phyloP scores from a whole-genome alignment of 2,113 vertebrate genomes.

The rat (Rattus norvegicus) region GRCr8 NC_086039.1:39421001-39421500 shows the following conservation, averaged over 20 bases:
- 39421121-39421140: neutral
- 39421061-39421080: neutral
- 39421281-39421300: too few species aligned
- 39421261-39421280: neutral
- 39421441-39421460: slow-evolving; percentile 22
- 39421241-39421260: neutral
- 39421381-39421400: neutral
- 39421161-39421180: neutral
- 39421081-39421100: neutral
- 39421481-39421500: slow-evolving; percentile 12
- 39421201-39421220: slow-evolving; percentile 19
- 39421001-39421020: neutral
- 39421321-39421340: neutral
- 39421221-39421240: neutral
- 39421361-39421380: neutral
- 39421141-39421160: neutral
- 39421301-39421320: neutral
- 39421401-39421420: neutral
- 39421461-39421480: neutral
- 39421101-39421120: neutral
- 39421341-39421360: neutral
- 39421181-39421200: neutral
- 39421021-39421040: slow-evolving; percentile 42
- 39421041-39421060: slow-evolving; percentile 26
- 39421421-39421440: slow-evolving; percentile 28